phyloP scores from a whole-genome alignment of 1,140 invertebrate genomes.

The Tetramorium parvispinum region DNA sequence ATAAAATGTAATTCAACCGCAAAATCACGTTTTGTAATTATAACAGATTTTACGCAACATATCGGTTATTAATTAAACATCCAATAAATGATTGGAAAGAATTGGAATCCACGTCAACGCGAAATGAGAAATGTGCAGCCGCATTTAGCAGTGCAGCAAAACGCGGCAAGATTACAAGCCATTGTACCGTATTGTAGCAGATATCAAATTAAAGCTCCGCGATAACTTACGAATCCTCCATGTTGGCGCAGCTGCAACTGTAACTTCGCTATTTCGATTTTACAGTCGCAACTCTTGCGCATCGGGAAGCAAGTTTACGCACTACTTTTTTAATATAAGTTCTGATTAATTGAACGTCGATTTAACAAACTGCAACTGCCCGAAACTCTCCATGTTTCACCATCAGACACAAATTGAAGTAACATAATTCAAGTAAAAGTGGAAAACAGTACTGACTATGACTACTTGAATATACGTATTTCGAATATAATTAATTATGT shows the following conservation, averaged over 20 bases:
- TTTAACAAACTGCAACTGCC: slow-evolving; percentile 14
- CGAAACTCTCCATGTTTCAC: not conserved
- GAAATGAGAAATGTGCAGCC: slow-evolving; percentile 28
- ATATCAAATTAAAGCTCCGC: slow-evolving; percentile 49
- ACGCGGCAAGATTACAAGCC: slow-evolving; percentile 23
- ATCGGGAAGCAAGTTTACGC: not conserved
- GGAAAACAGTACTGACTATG: not conserved
- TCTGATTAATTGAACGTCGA: not conserved
- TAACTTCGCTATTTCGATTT: slow-evolving; percentile 38
- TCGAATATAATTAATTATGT: not conserved
- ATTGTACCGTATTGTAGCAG: slow-evolving; percentile 44
- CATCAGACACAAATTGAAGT: not conserved
- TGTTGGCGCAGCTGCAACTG: slow-evolving; percentile 2
- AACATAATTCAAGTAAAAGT: not conserved
- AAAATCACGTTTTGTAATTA: slow-evolving; percentile 37
- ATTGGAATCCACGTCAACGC: slow-evolving; percentile 6
- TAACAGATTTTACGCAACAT: not conserved
- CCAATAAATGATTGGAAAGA: slow-evolving; percentile 2
- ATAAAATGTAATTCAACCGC: slow-evolving; percentile 16
- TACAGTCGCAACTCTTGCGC: slow-evolving; percentile 15
- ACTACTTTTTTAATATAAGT: not conserved
- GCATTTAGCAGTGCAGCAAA: slow-evolving; percentile 24
- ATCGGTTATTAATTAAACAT: slow-evolving; percentile 8
- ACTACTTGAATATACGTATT: not conserved
- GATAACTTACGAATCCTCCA: slow-evolving; percentile 31